Evolutionary conservation across 2,888 invertebrate species (phyloP), one percentile per base, ranked within the genome.

Genomic region (Melikaiella ostensackeni): DNA sequence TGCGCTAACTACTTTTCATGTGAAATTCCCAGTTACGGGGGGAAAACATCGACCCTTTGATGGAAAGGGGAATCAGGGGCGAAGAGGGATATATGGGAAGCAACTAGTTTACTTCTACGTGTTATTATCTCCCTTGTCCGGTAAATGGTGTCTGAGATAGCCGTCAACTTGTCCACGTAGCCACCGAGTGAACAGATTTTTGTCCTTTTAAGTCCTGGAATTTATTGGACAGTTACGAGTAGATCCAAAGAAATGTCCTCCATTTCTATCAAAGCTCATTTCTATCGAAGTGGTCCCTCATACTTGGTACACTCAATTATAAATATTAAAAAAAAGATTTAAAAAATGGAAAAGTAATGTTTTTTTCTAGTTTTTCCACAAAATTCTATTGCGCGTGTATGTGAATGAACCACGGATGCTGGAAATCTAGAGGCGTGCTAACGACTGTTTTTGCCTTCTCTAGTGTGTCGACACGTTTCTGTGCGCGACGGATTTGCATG

Each of bases 41-140:
- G 16, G 27, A 24, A 57, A n/a, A 24, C 57, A 24, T 24, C 6
- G 50, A 50, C 46, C 50, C 50, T 70, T 42, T 50, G 50, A 24
- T 27, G 27, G 66, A 46, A 66, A 70, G 46, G n/a, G 21, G 30
- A n/a, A 11, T 70, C 50, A 33, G 33, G 33, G 33, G 75, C 61
- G 77, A 64, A 59, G 66, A 33, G 42, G 38, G 50, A 1, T 16
- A 73, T 55, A 62, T 75, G 78, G 55, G 57, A 64, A 80, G 80
- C 82, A 77, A 84, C 85, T 83, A 84, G 87, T 86, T 86, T 74
- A 86, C 87, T 87, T 87, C 86, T 77, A 75, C 76, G 82, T 80
- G 84, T 88, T 88, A 88, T 88, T 88, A 88, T 87, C 86, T 82
- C 75, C 75, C 82, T 79, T 30, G 70, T 50, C 27, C 46, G 30